Percentiles rank a stretch among this genome's conserved stretches.
phyloP scores from a whole-genome alignment of 2,888 invertebrate genomes.

The Bruchidius siliquastri region DNA sequence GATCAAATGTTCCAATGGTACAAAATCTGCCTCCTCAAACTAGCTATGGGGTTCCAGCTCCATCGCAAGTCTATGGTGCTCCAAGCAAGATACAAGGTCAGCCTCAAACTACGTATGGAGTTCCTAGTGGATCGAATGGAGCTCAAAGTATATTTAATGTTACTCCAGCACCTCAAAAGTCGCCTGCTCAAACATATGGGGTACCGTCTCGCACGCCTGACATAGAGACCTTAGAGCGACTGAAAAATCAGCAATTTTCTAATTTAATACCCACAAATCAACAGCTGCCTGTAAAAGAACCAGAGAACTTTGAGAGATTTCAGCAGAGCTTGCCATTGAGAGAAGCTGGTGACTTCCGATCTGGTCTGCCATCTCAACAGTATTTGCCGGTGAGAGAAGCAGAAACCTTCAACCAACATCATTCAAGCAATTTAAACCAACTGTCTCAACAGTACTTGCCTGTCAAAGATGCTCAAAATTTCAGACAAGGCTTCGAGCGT shows the following conservation, averaged over 20 bases:
- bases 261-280: constrained; percentile 12
- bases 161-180: background rate
- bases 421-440: background rate
- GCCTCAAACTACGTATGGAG: constrained; percentile 3
- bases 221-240: constrained; percentile 20
- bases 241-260: constrained; percentile 8
- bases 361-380: constrained; percentile 12
- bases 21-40: constrained; percentile 3
- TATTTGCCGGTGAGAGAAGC: constrained; percentile 20
- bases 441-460: constrained; percentile 17
- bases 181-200: constrained; percentile 12
- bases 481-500: constrained; percentile 8
- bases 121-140: background rate
- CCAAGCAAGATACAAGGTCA: background rate
- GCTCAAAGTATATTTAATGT: constrained; percentile 1
- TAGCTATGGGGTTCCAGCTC: constrained; percentile 1
- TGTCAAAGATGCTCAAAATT: constrained; percentile 14
- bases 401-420: constrained; percentile 11
- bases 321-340: constrained; percentile 14
- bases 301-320: constrained; percentile 10
- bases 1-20: background rate
- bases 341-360: constrained; percentile 12
- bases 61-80: background rate
- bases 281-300: constrained; percentile 16
- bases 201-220: constrained; percentile 14